phyloP scores from a whole-genome alignment of 1,140 invertebrate species.

The Drosophila nasuta region DNA sequence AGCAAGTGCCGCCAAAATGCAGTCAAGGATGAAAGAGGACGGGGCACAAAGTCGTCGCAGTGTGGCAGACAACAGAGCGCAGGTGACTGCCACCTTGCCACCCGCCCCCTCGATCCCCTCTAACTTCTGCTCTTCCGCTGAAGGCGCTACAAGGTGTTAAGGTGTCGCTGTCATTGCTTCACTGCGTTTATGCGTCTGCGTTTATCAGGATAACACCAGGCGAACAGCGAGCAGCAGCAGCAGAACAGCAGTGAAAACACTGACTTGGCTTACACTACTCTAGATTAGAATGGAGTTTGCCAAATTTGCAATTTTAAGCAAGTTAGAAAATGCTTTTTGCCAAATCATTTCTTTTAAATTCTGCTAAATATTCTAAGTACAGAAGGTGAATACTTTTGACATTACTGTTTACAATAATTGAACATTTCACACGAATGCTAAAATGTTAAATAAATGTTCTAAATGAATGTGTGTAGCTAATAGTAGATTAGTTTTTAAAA shows the following conservation, averaged over 20 bases:
- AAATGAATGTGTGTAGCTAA: no score
- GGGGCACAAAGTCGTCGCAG: slow-evolving; percentile 25
- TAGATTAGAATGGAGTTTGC: neutral
- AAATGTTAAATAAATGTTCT: no score
- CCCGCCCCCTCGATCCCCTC: no score
- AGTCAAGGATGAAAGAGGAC: slow-evolving; percentile 76
- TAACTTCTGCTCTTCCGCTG: slow-evolving; percentile 30
- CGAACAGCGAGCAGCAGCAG: neutral
- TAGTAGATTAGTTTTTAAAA: no score
- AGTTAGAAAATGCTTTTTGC: neutral
- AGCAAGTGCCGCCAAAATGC: slow-evolving; percentile 81
- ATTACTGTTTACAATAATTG: no score
- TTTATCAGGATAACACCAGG: slow-evolving; percentile 40
- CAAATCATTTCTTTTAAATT: no score
- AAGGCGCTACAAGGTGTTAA: slow-evolving; percentile 74
- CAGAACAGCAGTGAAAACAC: neutral
- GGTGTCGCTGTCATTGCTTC: slow-evolving; percentile 61
- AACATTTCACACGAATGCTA: no score
- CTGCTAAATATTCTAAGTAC: no score
- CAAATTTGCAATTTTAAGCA: neutral
- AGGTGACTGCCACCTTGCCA: slow-evolving; percentile 25
- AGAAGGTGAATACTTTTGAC: no score
- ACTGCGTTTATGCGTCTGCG: slow-evolving; percentile 57
- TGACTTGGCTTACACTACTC: neutral
- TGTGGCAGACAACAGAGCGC: neutral